These are phyloP conservation scores for Emydocephalus ijimae DNA, from an alignment of 2,113 vertebrate species.

Conservation along the genomic window DNA sequence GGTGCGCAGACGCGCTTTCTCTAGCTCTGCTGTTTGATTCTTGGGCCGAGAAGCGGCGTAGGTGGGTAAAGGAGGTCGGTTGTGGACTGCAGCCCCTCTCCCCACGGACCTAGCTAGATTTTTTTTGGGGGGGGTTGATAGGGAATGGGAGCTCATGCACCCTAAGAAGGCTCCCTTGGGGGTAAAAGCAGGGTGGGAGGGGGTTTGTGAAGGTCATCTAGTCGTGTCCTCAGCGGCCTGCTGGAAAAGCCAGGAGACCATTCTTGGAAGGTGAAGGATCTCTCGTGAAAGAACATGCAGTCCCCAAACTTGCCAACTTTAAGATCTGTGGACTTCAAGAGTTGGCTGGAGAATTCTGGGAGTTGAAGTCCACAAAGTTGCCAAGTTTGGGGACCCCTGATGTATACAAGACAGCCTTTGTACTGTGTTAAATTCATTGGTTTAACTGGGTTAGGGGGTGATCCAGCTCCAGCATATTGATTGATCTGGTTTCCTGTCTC, in stretches of 20 bases:
- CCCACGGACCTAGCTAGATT: neutral
- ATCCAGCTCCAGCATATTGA: neutral
- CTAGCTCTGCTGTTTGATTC: neutral
- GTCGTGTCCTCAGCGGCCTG: neutral
- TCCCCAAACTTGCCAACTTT: too few species aligned
- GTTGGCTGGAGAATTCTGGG: too few species aligned
- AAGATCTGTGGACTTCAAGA: too few species aligned
- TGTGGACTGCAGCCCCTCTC: neutral
- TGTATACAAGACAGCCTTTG: neutral
- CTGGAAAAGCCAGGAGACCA: neutral
- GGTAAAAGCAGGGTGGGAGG: neutral
- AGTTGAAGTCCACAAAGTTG: too few species aligned
- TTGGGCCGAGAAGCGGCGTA: neutral
- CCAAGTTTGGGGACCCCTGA: too few species aligned
- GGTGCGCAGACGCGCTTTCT: neutral
- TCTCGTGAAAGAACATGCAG: neutral
- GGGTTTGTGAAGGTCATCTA: neutral
- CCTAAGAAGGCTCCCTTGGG: neutral
- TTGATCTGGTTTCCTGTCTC: neutral
- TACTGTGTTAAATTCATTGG: neutral
- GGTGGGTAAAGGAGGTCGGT: neutral
- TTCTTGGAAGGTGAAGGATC: neutral
- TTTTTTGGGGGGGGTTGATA: neutral
- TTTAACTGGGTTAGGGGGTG: neutral
- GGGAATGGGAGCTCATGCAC: too few species aligned